Evolutionary conservation across 2,113 vertebrate genomes (phyloP), one percentile per base, ranked within the genome.

Genomic region (Podocnemis expansa): DNA sequence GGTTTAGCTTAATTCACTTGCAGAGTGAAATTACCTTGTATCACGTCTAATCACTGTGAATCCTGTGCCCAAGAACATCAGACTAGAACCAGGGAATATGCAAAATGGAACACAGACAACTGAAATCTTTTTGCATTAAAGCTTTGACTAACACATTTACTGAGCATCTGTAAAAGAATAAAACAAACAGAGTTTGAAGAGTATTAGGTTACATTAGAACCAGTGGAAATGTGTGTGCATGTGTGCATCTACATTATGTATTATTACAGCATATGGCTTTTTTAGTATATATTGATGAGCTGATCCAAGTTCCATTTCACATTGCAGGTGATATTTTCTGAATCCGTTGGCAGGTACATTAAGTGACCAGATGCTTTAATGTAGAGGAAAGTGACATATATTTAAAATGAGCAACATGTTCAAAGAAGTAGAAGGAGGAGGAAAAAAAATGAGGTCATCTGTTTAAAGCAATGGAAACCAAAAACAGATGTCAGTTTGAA

Each of bases 11-110:
- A 38, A 67, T 67, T 67, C 63, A 67, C 34, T 38, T 5, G 8
- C 63, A 67, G 17, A 67, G 63, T 67, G 91, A 88, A 93, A 91
- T 94, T 84, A 91, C 51, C 75, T 78, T 43, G 7, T 95, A 60
- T 47, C 25, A 22, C 80, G 47, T 93, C 93, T 91, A 83, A 76
- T 92, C 45, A 91, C 43, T 70, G 80, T 89, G 81, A 75, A 24
- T 22, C 82, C 14, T 88, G 21, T 1, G 4, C 0, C 51, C 89
- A 29, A 22, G 38, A 83, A 93, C 31, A 79, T 95, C 56, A 88
- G 21, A 76, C 52, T 25, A 82, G 27, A 60, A 81, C 88, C 91
- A 52, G 6, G 70, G 49, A 90, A 76, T 3, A 31, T 51, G 93
- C 75, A 86, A 76, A 95, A 67, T 10, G 80, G 13, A 47, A 91